Percentiles rank a stretch among this genome's conserved stretches.
phyloP scores from a whole-genome alignment of 2,113 vertebrate genomes.

The Tricholaema leucomelas region DNA sequence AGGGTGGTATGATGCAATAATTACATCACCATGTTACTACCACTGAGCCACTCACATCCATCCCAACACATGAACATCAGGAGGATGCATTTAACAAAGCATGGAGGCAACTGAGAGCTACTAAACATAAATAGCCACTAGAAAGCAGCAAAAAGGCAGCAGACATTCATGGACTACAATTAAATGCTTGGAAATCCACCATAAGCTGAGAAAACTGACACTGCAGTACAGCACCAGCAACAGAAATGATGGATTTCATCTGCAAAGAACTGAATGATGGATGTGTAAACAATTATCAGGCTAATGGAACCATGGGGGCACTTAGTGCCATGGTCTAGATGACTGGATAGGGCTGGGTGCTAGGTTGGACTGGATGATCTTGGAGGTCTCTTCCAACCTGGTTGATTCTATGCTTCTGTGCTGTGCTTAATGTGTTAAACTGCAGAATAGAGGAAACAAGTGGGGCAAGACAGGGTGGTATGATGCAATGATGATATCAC shows the following conservation, averaged over 20 bases:
- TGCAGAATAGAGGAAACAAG: neutral
- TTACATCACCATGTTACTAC: neutral
- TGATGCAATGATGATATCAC: neutral
- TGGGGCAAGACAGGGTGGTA: neutral
- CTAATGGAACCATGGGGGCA: neutral
- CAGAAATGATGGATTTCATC: neutral
- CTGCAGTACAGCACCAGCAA: neutral
- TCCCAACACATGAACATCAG: neutral
- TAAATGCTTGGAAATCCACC: neutral
- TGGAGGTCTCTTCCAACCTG: no score
- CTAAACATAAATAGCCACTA: neutral
- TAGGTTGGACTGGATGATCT: no score
- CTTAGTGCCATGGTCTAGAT: no score
- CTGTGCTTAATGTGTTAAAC: neutral
- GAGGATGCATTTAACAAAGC: neutral
- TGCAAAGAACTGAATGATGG: neutral
- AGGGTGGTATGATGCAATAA: neutral
- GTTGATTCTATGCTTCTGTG: no score
- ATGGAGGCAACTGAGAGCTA: neutral
- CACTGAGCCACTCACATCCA: neutral
- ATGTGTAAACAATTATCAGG: neutral
- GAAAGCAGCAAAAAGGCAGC: neutral
- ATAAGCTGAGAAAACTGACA: neutral
- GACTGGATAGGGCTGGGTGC: no score
- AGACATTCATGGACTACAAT: no score